phyloP scores from a whole-genome alignment of 2,113 vertebrate species.

The Triplophysa dalaica region DNA sequence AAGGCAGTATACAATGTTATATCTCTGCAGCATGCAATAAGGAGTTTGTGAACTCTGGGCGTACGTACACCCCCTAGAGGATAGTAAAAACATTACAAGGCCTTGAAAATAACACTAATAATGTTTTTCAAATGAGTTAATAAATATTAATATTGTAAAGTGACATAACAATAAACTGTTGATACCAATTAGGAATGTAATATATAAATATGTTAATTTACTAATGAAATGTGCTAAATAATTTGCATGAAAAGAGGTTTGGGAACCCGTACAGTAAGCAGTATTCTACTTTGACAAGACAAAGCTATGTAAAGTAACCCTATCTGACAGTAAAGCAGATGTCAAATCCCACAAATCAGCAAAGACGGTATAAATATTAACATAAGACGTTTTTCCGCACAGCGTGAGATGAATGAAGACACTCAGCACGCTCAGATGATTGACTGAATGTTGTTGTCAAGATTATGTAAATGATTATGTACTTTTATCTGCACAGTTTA shows the following conservation, averaged over 20 bases:
- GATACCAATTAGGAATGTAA: too few relatives aligned
- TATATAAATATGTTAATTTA: too few relatives aligned
- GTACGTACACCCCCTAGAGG: too few relatives aligned
- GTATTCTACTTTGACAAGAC: neutral
- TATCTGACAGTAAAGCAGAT: neutral
- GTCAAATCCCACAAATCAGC: neutral
- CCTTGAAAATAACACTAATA: too few relatives aligned
- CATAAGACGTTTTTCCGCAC: neutral
- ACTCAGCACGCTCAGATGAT: neutral
- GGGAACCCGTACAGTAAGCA: neutral
- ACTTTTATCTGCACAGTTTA: neutral
- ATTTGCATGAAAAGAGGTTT: neutral
- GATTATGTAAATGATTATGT: neutral
- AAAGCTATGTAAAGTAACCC: neutral
- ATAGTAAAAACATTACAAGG: too few relatives aligned
- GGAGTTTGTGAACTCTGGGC: too few relatives aligned
- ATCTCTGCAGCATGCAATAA: too few relatives aligned
- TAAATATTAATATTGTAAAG: too few relatives aligned
- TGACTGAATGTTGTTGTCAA: neutral
- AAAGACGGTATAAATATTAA: neutral
- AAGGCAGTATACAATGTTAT: too few relatives aligned
- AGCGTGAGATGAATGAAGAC: neutral
- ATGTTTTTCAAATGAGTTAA: too few relatives aligned
- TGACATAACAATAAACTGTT: too few relatives aligned
- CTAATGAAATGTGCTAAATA: too few relatives aligned